Evolutionary conservation across 2,888 invertebrate species (phyloP).

Genomic region (Darwinula stevensoni): DNA sequence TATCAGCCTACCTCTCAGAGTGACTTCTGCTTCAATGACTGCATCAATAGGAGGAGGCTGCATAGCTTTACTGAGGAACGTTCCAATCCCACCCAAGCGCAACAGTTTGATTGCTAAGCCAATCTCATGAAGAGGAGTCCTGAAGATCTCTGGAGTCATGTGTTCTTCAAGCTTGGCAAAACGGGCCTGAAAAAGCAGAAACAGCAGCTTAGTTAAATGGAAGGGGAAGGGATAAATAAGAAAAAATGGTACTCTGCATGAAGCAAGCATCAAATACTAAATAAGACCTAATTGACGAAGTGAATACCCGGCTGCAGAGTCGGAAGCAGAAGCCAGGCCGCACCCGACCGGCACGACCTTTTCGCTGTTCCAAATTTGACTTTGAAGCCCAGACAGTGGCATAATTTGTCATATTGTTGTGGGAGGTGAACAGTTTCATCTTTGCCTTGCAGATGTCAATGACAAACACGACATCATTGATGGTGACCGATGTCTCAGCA

Average conservation of each 20-base stretch:
- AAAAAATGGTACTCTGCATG: too few species aligned
- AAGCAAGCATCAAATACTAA: too few species aligned
- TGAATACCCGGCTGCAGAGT: too few species aligned
- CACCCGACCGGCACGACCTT: slow-evolving; percentile 85
- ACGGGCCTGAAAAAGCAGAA: slow-evolving; percentile 22
- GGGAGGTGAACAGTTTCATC: slow-evolving; percentile 88
- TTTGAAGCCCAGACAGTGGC: slow-evolving; percentile 72
- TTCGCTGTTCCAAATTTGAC: slow-evolving; percentile 78
- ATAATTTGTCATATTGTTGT: slow-evolving; percentile 96
- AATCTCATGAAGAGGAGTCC: slow-evolving; percentile 82
- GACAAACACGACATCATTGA: slow-evolving; percentile 92
- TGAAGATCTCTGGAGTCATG: slow-evolving; percentile 86
- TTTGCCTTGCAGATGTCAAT: slow-evolving; percentile 92
- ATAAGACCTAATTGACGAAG: too few species aligned
- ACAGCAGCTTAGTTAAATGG: too few species aligned
- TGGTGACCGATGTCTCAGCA: slow-evolving; percentile 92
- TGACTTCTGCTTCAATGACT: slow-evolving; percentile 84
- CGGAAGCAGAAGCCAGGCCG: slow-evolving; percentile 79
- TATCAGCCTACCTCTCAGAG: slow-evolving; percentile 18
- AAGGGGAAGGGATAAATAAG: too few species aligned
- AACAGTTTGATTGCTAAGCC: slow-evolving; percentile 70
- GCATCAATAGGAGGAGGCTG: slow-evolving; percentile 93
- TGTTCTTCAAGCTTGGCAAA: slow-evolving; percentile 50
- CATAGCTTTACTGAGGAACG: slow-evolving; percentile 77
- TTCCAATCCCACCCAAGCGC: slow-evolving; percentile 63